Percentiles rank a stretch among this genome's conserved stretches.
phyloP scores from a whole-genome alignment of 2,113 vertebrate species.

The Garra rufa region DNA sequence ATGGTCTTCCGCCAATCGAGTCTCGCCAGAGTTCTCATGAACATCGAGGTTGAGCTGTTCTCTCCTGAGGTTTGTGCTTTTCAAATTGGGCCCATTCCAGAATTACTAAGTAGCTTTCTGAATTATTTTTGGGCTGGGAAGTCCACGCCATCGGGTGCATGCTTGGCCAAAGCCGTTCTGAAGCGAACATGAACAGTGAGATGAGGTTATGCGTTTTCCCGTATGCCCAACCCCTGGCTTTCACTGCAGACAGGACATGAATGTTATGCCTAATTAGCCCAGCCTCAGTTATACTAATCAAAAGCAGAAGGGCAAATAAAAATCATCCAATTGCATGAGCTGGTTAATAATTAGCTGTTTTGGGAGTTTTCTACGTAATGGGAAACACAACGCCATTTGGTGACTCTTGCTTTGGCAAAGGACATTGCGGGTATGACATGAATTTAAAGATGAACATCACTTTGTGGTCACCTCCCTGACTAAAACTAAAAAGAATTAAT shows the following conservation, averaged over 20 bases:
- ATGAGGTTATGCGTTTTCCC: neutral
- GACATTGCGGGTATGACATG: neutral
- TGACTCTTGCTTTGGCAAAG: neutral
- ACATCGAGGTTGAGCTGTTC: slow-evolving; percentile 4
- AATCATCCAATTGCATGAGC: neutral
- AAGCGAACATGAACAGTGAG: neutral
- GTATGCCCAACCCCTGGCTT: neutral
- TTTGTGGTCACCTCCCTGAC: neutral
- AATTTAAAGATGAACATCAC: neutral
- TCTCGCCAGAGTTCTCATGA: slow-evolving; percentile 25
- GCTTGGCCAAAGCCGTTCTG: neutral
- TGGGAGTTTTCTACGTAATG: neutral
- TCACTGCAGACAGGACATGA: slow-evolving; percentile 10
- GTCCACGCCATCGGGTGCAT: neutral
- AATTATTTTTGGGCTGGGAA: slow-evolving; percentile 33
- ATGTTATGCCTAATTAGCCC: neutral
- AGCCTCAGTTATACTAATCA: slow-evolving; percentile 2
- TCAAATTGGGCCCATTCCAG: neutral
- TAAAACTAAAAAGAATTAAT: neutral
- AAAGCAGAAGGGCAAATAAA: slow-evolving; percentile 2
- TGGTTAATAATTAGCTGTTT: slow-evolving; percentile 6
- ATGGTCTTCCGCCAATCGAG: neutral
- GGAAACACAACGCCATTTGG: neutral
- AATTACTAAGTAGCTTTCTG: slow-evolving; percentile 15
- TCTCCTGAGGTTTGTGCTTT: slow-evolving; percentile 31